Percentiles rank a stretch among this genome's conserved stretches.
phyloP scores from a whole-genome alignment of 1,140 invertebrate genomes.

The Nasonia giraulti region DNA sequence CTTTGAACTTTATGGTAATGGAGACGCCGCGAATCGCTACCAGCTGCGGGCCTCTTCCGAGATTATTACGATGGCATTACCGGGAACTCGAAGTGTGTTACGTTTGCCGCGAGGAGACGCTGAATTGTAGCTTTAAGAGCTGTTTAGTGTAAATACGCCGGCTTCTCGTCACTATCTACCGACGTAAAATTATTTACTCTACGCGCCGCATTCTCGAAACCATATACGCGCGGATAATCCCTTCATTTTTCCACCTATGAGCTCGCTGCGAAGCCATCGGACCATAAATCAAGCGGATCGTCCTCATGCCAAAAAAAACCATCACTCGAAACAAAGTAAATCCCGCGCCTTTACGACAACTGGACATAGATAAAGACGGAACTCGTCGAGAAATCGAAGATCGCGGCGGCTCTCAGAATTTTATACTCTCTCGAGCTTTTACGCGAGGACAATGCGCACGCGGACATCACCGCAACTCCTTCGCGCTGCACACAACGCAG shows the following conservation, averaged over 20 bases:
- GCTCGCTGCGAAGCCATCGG: not conserved
- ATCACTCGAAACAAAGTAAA: not conserved
- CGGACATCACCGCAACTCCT: not conserved
- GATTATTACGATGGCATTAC: constrained; percentile 12
- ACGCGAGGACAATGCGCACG: not conserved
- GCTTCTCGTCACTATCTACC: not conserved
- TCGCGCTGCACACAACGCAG: constrained; percentile 17
- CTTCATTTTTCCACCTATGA: not conserved
- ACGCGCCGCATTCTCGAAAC: not conserved
- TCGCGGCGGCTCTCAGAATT: not conserved
- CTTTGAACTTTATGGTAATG: constrained; percentile 34
- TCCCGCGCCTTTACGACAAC: not conserved
- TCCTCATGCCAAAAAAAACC: too few relatives aligned
- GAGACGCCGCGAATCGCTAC: not conserved
- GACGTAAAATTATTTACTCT: not conserved
- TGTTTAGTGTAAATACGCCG: not conserved
- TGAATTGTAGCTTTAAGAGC: constrained; percentile 4
- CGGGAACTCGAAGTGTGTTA: constrained; percentile 8
- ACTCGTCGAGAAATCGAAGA: not conserved
- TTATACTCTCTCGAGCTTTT: constrained; percentile 10
- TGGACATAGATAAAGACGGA: not conserved
- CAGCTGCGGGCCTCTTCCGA: constrained; percentile 21
- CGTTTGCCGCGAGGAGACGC: not conserved
- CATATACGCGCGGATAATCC: not conserved
- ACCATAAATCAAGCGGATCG: not conserved